These are phyloP conservation scores for Isichthys henryi DNA, from an alignment of 2,113 vertebrate genomes.

Conservation along the genomic window DNA sequence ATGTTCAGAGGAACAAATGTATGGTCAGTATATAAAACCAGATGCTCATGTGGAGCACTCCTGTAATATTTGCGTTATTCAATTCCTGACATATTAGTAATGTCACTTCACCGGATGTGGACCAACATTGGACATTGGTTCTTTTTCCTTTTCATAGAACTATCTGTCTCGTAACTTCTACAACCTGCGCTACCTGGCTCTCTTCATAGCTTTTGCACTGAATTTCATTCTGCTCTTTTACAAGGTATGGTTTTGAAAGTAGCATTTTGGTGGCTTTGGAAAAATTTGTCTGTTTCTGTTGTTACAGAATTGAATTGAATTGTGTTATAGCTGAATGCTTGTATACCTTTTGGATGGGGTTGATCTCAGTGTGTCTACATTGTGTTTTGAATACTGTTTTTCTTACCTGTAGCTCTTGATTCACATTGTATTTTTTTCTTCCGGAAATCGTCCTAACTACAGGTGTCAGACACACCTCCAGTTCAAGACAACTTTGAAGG, in stretches of 20 bases:
- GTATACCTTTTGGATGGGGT: not conserved
- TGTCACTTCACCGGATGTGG: not conserved
- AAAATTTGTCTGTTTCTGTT: not conserved
- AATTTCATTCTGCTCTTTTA: constrained; percentile 94
- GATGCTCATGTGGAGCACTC: not conserved
- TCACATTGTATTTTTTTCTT: not conserved
- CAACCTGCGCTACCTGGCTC: constrained; percentile 80
- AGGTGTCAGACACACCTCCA: constrained; percentile 78
- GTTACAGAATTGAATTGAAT: not conserved
- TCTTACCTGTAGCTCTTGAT: not conserved
- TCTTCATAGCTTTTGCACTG: constrained; percentile 85
- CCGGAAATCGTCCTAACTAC: not conserved
- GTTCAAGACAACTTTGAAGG: constrained; percentile 61
- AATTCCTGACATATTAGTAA: not conserved
- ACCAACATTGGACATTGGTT: not conserved
- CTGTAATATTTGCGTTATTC: not conserved
- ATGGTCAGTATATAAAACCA: constrained; percentile 57
- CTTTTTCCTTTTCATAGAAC: constrained; percentile 59
- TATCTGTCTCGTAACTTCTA: constrained; percentile 91
- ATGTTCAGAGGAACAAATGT: constrained; percentile 80
- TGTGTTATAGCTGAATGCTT: not conserved
- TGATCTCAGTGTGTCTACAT: not conserved
- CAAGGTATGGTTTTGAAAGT: constrained; percentile 54
- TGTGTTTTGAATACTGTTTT: not conserved
- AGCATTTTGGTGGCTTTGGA: not conserved